Percentiles rank a stretch among this genome's conserved stretches.
Evolutionary conservation across 2,113 vertebrate genomes (phyloP).

Genomic region (Trinectes maculatus): DNA sequence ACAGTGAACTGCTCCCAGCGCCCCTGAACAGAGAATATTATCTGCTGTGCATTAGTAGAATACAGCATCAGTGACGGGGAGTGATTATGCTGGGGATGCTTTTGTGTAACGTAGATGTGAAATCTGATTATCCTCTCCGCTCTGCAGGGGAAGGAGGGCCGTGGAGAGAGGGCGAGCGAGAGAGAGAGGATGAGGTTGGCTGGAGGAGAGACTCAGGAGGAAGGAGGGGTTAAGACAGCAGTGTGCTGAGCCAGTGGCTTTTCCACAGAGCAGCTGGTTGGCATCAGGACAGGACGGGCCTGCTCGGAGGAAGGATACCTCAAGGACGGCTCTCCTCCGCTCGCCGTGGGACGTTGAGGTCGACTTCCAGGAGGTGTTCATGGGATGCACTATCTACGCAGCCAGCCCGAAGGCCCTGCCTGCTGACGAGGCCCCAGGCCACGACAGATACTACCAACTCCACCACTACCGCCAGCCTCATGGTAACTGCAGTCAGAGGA

Average conservation of each 20-base stretch:
- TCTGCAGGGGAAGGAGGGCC: conserved; percentile 40
- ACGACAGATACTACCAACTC: conserved; percentile 68
- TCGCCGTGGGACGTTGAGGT: conserved; percentile 53
- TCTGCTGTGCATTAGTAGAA: conserved; percentile 59
- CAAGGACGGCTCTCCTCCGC: conserved; percentile 52
- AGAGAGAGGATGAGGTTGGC: conserved; percentile 32
- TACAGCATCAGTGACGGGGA: conserved; percentile 54
- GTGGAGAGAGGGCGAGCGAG: conserved; percentile 7
- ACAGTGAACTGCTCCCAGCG: conserved; percentile 61
- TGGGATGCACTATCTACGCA: conserved; percentile 83
- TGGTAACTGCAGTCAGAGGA: conserved; percentile 76
- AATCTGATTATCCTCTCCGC: conserved; percentile 80
- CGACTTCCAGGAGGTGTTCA: conserved; percentile 73
- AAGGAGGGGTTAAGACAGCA: conserved; percentile 67
- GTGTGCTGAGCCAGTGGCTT: conserved; percentile 80
- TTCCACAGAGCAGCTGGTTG: conserved; percentile 71
- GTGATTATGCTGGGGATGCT: conserved; percentile 76
- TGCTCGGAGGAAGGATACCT: conserved; percentile 59
- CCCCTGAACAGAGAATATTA: conserved; percentile 26
- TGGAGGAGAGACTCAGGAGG: conserved; percentile 50
- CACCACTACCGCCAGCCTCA: conserved; percentile 61
- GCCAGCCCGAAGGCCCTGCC: conserved; percentile 81
- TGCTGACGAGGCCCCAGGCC: conserved; percentile 73
- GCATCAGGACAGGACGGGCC: conserved; percentile 69
- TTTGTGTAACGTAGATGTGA: conserved; percentile 79